phyloP scores from a whole-genome alignment of 2,888 invertebrate genomes.

The Andrena fulva region DNA sequence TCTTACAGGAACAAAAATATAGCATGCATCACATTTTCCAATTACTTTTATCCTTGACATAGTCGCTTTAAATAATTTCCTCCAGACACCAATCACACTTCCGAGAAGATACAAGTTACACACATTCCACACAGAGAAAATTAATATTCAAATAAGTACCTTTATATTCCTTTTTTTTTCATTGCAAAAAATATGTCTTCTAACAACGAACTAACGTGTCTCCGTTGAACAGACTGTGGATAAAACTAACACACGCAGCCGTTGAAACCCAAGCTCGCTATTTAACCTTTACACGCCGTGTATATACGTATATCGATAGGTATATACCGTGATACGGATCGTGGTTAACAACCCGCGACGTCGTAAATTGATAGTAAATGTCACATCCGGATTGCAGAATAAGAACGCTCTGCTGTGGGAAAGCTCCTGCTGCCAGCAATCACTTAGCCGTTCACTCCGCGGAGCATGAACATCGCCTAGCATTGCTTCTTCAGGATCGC shows the following conservation, averaged over 20 bases:
- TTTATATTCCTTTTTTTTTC: no score
- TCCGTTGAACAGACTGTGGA: background rate
- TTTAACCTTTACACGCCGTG: slow-evolving; percentile 34
- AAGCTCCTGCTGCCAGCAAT: slow-evolving; percentile 62
- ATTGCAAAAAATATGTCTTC: no score
- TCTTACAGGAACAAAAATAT: no score
- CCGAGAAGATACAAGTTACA: no score
- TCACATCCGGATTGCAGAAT: slow-evolving; percentile 79
- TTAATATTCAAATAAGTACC: no score
- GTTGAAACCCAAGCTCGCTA: slow-evolving; percentile 7
- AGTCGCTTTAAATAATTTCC: no score
- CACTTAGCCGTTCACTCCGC: slow-evolving; percentile 62
- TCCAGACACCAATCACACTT: no score
- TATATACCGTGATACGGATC: slow-evolving; percentile 64
- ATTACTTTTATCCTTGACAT: no score
- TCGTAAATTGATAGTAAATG: slow-evolving; percentile 83
- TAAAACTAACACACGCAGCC: slow-evolving; percentile 10
- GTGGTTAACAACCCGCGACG: slow-evolving; percentile 79
- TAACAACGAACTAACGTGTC: background rate
- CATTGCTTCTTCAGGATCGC: slow-evolving; percentile 52
- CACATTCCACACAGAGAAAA: no score
- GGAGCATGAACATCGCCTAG: slow-evolving; percentile 58
- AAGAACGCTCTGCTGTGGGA: slow-evolving; percentile 73
- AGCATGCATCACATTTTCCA: no score
- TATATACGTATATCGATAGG: slow-evolving; percentile 2